Evolutionary conservation across 2,797 vertebrate genomes (phyloP).

Genomic region (Yasuhikotakia modesta): DNA sequence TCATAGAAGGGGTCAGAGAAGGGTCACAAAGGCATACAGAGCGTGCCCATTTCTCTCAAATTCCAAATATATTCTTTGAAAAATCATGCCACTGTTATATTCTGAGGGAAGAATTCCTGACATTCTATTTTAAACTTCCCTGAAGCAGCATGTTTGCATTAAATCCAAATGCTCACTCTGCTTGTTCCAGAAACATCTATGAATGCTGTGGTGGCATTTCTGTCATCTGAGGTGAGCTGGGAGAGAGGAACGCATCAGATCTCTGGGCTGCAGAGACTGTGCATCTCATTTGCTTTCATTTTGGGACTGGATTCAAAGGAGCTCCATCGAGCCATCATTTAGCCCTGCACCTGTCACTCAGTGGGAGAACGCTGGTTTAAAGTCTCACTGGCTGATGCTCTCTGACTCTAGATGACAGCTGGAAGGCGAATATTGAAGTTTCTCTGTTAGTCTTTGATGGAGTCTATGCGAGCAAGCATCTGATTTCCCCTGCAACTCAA

Average conservation of each 20-base stretch:
- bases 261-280: conserved; percentile 35
- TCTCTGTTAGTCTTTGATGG: conserved; percentile 54
- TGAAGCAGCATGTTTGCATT: conserved; percentile 36
- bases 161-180: conserved; percentile 15
- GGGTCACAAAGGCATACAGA: conserved; percentile 22
- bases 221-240: conserved; percentile 32
- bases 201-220: conserved; percentile 33
- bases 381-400: conserved; percentile 57
- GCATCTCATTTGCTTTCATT: conserved; percentile 56
- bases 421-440: conserved; percentile 60
- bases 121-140: conserved; percentile 26
- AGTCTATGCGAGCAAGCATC: conserved; percentile 27
- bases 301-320: conserved; percentile 58
- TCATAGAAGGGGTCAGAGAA: conserved; percentile 35
- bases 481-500: conserved; percentile 32
- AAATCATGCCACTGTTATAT: neutral
- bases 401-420: conserved; percentile 62
- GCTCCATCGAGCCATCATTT: conserved; percentile 55
- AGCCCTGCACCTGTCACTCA: conserved; percentile 62
- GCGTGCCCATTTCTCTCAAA: neutral
- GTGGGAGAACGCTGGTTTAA: conserved; percentile 43
- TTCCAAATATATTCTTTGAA: conserved; percentile 8
- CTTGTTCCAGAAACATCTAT: neutral
- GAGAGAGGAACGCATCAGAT: conserved; percentile 37
- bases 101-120: neutral